phyloP scores from a whole-genome alignment of 2,113 vertebrate species.

The Ardeotis arabs region DNA sequence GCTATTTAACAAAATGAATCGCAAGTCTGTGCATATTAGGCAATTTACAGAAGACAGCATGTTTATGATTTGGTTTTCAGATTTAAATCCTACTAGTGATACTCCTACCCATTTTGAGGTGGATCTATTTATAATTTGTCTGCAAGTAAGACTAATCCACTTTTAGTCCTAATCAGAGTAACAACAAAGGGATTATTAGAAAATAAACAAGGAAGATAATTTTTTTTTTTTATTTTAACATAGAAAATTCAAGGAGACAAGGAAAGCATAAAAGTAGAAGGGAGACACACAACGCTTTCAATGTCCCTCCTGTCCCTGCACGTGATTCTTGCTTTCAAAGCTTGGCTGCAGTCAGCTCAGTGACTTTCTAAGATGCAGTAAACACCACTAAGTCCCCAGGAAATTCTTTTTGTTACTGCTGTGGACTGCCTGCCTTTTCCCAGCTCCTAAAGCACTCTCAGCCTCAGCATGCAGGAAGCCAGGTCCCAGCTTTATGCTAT shows the following conservation, averaged over 20 bases:
- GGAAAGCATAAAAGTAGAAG: fast-evolving
- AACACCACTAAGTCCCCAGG: neutral
- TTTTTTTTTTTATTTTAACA: neutral
- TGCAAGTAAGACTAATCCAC: neutral
- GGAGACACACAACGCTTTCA: neutral
- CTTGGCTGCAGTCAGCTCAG: neutral
- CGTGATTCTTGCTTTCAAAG: neutral
- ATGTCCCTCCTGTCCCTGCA: neutral
- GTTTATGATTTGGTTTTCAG: neutral
- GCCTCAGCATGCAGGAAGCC: neutral
- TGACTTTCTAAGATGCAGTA: neutral
- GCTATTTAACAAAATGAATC: neutral
- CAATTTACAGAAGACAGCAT: neutral
- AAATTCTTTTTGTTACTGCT: neutral
- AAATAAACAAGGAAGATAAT: neutral
- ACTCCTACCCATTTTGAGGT: neutral
- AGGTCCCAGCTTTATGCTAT: neutral
- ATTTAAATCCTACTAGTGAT: neutral
- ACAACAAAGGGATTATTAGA: neutral
- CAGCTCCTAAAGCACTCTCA: neutral
- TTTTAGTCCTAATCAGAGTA: neutral
- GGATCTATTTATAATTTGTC: neutral
- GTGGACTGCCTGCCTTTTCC: neutral
- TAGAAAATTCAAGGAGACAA: neutral
- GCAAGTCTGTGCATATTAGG: neutral